These are phyloP conservation scores for Drosophila kikkawai DNA, from an alignment of 1,140 invertebrate species.

Conservation along the genomic window DNA sequence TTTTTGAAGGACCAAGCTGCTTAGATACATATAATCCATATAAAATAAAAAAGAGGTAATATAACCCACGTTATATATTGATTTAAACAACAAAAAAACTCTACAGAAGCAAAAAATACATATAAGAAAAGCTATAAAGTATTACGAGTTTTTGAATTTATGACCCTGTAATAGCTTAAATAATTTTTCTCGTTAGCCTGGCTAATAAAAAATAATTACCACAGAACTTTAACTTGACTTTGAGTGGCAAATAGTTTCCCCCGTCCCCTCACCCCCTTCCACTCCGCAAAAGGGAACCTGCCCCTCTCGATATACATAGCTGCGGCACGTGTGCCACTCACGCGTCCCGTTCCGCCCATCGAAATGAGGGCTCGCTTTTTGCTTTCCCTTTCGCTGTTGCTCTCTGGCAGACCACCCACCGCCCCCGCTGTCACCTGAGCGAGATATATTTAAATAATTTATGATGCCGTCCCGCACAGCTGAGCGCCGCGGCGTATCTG, in stretches of 20 bases:
- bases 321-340: constrained; percentile 62
- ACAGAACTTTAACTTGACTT: constrained; percentile 40
- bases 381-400: constrained; percentile 40
- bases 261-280: background rate
- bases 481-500: constrained; percentile 36
- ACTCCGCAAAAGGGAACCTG: background rate
- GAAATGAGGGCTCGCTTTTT: constrained; percentile 50
- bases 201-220: constrained; percentile 36
- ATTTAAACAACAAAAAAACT: background rate
- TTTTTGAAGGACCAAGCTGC: background rate
- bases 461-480: constrained; percentile 69
- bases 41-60: background rate
- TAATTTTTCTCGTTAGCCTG: background rate
- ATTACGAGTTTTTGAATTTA: constrained; percentile 5
- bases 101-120: background rate
- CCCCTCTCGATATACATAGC: constrained; percentile 14
- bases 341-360: constrained; percentile 45
- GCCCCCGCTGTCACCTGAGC: constrained; percentile 48
- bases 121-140: background rate
- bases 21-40: background rate
- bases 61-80: background rate
- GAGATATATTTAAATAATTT: constrained; percentile 77
- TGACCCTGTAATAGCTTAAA: constrained; percentile 11
- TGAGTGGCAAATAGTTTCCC: constrained; percentile 18
- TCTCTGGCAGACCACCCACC: constrained; percentile 20